Conservation (phyloP, 2,797 vertebrate species). For the Loris lydekkerianus region DNA sequence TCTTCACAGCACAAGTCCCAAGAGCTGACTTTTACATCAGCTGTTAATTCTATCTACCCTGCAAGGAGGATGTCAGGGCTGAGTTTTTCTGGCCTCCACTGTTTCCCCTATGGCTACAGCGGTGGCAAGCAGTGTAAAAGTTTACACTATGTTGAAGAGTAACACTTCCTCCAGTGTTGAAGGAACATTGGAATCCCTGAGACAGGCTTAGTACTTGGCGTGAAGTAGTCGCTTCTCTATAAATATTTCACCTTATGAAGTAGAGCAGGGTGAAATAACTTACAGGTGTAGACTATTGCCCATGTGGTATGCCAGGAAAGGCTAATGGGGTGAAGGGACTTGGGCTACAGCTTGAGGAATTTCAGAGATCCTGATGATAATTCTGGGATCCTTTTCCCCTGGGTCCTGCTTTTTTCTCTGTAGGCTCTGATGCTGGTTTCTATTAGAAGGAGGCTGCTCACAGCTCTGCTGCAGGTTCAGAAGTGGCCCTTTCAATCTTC, state of each 20-base stretch:
- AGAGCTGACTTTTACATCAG: background rate
- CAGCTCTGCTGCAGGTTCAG: slow-evolving; percentile 40
- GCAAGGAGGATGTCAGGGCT: background rate
- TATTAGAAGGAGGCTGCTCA: slow-evolving; percentile 68
- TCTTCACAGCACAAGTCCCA: background rate
- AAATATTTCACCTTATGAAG: background rate
- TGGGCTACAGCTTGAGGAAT: background rate
- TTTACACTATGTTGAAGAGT: background rate
- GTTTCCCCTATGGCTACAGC: background rate
- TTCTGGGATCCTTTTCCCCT: background rate
- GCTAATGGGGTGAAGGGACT: background rate
- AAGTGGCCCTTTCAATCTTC: slow-evolving; percentile 40
- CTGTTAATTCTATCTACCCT: background rate
- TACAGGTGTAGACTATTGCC: background rate
- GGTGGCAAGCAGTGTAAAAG: background rate
- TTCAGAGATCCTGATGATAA: background rate
- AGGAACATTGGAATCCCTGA: background rate
- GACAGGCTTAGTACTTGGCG: background rate
- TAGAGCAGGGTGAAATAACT: background rate
- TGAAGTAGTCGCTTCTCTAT: background rate
- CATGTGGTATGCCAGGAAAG: background rate
- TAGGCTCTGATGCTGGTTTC: slow-evolving; percentile 78
- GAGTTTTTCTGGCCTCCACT: background rate
- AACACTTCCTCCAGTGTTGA: background rate
- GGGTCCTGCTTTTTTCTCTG: background rate